These are phyloP conservation scores for Tiaroga cobitis DNA, from an alignment of 2,797 vertebrate species.

Conservation along the genomic window DNA sequence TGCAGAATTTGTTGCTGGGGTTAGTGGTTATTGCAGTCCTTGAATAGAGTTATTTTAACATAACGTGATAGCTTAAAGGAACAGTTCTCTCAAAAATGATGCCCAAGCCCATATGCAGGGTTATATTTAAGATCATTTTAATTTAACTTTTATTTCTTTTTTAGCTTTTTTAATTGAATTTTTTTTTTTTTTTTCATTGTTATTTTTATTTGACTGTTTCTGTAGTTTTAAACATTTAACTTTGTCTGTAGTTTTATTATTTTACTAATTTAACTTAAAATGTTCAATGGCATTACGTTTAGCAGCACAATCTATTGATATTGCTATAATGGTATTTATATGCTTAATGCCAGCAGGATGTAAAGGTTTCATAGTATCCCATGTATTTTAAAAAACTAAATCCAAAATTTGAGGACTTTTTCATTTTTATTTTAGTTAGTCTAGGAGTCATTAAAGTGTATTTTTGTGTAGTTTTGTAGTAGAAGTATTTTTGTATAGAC, in stretches of 20 bases:
- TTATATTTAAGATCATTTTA: not conserved
- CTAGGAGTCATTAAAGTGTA: not conserved
- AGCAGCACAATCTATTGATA: not conserved
- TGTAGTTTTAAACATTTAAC: not conserved
- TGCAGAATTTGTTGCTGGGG: not conserved
- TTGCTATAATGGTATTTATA: not conserved
- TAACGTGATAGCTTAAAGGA: not conserved
- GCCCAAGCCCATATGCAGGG: not conserved
- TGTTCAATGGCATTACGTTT: not conserved
- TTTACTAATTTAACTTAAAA: not conserved
- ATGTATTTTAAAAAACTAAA: not conserved
- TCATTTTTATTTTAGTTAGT: not conserved
- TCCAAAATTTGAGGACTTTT: not conserved
- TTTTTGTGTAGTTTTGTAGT: not conserved
- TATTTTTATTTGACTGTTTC: not conserved
- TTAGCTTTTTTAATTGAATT: not conserved
- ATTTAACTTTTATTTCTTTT: no score
- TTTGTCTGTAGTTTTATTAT: not conserved
- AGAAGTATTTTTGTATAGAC: not conserved
- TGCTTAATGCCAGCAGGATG: not conserved
- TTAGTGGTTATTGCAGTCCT: slow-evolving; percentile 1
- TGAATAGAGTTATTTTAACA: slow-evolving; percentile 3
- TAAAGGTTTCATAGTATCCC: not conserved
- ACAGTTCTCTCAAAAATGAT: not conserved
- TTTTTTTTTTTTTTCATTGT: not conserved